Evolutionary conservation across 2,113 vertebrate genomes (phyloP), one percentile per base, ranked within the genome.

Genomic region (Dolichallabes microphthalmus): DNA sequence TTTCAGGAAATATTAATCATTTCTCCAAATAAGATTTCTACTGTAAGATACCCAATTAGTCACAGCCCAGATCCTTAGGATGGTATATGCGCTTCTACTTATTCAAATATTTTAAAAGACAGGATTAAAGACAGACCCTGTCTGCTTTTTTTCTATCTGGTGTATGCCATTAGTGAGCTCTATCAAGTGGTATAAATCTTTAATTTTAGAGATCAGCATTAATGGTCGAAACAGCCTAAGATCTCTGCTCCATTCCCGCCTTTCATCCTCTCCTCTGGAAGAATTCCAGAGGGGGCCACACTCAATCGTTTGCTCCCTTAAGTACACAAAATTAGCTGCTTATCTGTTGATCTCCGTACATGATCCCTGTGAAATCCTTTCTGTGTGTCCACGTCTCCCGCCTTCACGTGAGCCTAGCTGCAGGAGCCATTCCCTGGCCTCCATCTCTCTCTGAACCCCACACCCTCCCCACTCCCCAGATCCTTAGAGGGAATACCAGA

Each of bases 271-370:
- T 94, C 92, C 82, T 90, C 92, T 89, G 88, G 63, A 85, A 91
- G 86, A 95, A 96, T 95, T 96, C 96, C 92, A 55, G 76, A 58
- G 94, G 94, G 95, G 94, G 88, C 52, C 25, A 30, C 15, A n/a
- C 50, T 57, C 87, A 85, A 95, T 96, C 94, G 88, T 96, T 97
- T 96, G 94, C 95, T 97, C 95, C 94, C 95, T 94, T 97, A 97
- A 97, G 96, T 97, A 97, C 96, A 96, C 95, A 98, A 97, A 98
- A 98, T 98, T 96, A 97, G 94, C 96, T 97, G 95, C 96, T 98
- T 97, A 98, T 97, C 96, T 91, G 96, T 96, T 97, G 96, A 97
- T 98, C 97, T 98, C 95, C 88, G 94, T 96, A 97, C 97, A 97
- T 96, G 96, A 98, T 97, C 97, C 96, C 95, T 95, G 95, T 95